Evolutionary conservation across 2,797 vertebrate genomes (phyloP), one percentile per base, ranked within the genome.

Genomic region (Chiloscyllium punctatum): DNA sequence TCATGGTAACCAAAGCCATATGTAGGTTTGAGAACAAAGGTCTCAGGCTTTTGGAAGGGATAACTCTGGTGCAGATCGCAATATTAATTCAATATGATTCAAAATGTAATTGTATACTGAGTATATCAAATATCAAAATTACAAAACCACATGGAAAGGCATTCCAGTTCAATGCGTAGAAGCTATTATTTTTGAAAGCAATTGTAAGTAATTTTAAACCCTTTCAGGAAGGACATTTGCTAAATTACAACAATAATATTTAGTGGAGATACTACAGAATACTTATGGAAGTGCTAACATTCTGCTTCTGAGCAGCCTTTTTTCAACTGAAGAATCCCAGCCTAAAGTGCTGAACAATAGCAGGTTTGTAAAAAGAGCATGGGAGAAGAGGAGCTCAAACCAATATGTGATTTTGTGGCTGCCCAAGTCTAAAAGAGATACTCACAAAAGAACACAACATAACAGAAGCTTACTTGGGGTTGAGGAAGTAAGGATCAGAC

Each of bases 1-100:
- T 94, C 92, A 94, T 30, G 51, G 23, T 72, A 94, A 71, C 51
- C 42, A 74, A 94, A 94, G 30, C 92, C 92, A 94, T 69, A 71
- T 94, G 92, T 3, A 74, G 18, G 66, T 4, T 74, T 71, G 48
- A 72, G 69, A 48, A 72, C 92, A 94, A 94, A 25, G 42, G 42
- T 21, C 71, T 74, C 92, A 94, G 25, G 33, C 37, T 72, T 72
- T 77, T 74, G 42, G 68, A 74, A 72, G 88, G 16, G 21, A 72
- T 9, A 71, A 30, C 23, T 9, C 21, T 6, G 13, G 25, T 71
- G 23, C 42, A 53, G 27, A 74, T 71, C 42, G 72, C 69, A 72
- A 71, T 74, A 48, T 33, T 74, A 72, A 71, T 51, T 25, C 69
- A 72, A 72, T 68, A 27, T n/a, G 66, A 66, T n/a, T 91, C 88